These are phyloP conservation scores for Scolopax mira DNA, from an alignment of 2,113 vertebrate species.

Conservation along the genomic window DNA sequence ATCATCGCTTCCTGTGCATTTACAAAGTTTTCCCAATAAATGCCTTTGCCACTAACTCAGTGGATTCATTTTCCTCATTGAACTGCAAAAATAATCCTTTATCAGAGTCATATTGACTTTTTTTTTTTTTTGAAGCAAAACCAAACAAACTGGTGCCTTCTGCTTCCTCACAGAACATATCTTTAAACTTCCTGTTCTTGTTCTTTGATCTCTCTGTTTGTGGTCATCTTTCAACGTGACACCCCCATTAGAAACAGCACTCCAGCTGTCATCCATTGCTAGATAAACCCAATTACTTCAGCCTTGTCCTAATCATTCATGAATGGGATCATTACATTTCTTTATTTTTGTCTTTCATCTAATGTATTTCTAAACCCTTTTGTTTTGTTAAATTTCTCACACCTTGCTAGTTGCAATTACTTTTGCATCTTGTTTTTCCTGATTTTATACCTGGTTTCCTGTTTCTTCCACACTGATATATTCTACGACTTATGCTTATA, in stretches of 20 bases:
- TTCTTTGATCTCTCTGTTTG: not conserved
- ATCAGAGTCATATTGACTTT: not conserved
- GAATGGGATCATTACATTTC: not conserved
- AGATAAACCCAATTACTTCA: not conserved
- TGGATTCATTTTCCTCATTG: rapidly evolving
- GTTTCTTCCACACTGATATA: not conserved
- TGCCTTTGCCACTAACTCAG: not conserved
- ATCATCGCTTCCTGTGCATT: not conserved
- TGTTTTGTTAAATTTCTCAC: not conserved
- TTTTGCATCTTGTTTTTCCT: not conserved
- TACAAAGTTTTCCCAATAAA: not conserved
- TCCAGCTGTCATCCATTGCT: not conserved
- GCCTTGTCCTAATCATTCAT: not conserved
- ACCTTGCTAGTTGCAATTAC: not conserved
- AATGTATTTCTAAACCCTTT: not conserved
- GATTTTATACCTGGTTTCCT: not conserved
- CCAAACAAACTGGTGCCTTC: not conserved
- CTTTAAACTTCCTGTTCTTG: not conserved
- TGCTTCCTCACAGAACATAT: not conserved
- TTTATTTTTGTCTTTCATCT: not conserved
- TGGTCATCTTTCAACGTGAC: not conserved
- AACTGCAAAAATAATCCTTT: not conserved
- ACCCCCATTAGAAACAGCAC: not conserved
- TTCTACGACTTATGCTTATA: not conserved
- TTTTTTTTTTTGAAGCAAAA: not conserved